Evolutionary conservation across 2,797 vertebrate species (phyloP).

Genomic region (Sebastes oblongus): DNA sequence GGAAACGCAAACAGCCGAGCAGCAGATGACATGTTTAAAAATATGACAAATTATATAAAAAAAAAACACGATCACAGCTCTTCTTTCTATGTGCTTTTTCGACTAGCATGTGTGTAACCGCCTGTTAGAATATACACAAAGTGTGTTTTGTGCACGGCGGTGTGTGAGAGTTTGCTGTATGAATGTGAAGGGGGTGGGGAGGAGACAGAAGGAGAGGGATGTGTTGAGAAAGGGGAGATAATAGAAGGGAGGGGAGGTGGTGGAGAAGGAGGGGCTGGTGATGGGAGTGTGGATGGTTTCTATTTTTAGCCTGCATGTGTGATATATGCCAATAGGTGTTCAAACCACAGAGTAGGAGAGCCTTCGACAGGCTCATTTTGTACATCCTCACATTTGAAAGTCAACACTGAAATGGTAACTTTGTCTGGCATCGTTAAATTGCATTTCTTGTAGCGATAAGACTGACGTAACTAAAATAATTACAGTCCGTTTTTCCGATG

Average conservation of each 20-base stretch:
- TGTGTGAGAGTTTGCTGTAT: conserved; percentile 20
- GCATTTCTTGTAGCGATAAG: conserved; percentile 19
- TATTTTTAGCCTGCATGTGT: conserved; percentile 78
- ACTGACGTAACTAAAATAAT: conserved; percentile 15
- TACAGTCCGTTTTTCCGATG: conserved; percentile 47
- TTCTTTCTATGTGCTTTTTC: conserved; percentile 1
- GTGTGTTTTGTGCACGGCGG: background rate
- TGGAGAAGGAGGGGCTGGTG: conserved; percentile 60
- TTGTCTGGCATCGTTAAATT: conserved; percentile 11
- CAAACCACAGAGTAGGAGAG: conserved; percentile 38
- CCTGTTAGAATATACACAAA: background rate
- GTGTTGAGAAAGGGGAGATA: conserved; percentile 69
- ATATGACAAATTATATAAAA: conserved; percentile 14
- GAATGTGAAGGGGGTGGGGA: conserved; percentile 39
- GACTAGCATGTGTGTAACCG: background rate
- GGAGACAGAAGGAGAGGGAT: conserved; percentile 57
- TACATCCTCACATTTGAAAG: conserved; percentile 26
- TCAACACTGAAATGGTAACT: conserved; percentile 2
- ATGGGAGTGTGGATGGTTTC: conserved; percentile 70
- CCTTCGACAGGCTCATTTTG: conserved; percentile 19
- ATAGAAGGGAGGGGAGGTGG: conserved; percentile 54
- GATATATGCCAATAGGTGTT: conserved; percentile 77
- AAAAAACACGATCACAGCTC: conserved; percentile 5
- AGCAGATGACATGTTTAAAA: conserved; percentile 61
- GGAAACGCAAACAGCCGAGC: conserved; percentile 62